Evolutionary conservation across 1,140 invertebrate genomes (phyloP), one percentile per base, ranked within the genome.

Genomic region (Drosophila ohnishii): DNA sequence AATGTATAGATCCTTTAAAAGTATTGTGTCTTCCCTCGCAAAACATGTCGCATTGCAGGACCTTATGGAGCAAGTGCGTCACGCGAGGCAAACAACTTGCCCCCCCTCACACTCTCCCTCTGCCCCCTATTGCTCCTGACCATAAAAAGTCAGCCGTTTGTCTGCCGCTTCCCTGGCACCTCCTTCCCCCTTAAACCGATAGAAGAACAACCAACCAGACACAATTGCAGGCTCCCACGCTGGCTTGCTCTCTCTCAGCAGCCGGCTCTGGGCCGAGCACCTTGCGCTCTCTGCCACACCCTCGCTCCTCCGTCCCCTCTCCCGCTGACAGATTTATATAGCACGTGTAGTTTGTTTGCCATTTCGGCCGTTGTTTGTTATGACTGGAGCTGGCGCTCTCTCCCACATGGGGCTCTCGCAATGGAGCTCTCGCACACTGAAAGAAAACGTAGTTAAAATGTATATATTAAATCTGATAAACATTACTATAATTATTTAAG

Each of bases 311-410:
- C n/a, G 14, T 25, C 39, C 39, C 42, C 42, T 44, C n/a, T 60
- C 10, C 14, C 14, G 8, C 53, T 39, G 10, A 7, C 35, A 37
- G 30, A 32, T 34, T 44, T 57, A 19, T 56, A 50, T 55, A 77
- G 76, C 83, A 87, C 83, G 84, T 87, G 83, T 72, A 60, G 72
- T 53, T 57, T 87, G 82, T 78, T 85, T 86, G 78, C 78, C 82
- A 51, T 85, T 78, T 86, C 60, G 63, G 63, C 75, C 65, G 62
- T 58, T 78, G 69, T 88, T 82, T 87, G 84, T 87, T 87, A 79
- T 87, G 83, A 77, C 83, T 80, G 75, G 56, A 76, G 40, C 34
- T 75, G 30, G 61, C 39, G 37, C 69, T 78, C 40, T 53, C 57
- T 51, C 47, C 19, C 42, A 32, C 32, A 28, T 58, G n/a, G 56